Conservation (phyloP, 2,113 vertebrate species). For the Aspiorhynchus laticeps region DNA sequence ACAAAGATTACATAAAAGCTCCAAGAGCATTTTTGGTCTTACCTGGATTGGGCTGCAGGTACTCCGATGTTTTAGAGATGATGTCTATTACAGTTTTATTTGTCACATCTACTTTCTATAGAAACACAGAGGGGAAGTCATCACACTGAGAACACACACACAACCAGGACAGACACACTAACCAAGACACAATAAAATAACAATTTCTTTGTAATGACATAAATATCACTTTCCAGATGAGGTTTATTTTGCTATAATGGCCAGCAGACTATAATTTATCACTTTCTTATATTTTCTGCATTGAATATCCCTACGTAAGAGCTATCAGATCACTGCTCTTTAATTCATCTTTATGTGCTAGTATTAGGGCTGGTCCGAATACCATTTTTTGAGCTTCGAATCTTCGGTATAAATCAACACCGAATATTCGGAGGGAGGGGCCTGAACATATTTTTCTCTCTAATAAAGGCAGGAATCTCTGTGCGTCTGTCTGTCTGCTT, state of each 20-base stretch:
- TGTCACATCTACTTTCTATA: conserved; percentile 96
- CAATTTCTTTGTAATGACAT: neutral
- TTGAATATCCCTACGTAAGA: neutral
- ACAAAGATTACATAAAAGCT: conserved; percentile 6
- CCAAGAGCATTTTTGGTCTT: conserved; percentile 44
- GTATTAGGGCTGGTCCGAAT: too few relatives aligned
- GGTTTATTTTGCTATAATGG: neutral
- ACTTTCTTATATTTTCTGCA: neutral
- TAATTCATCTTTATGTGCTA: neutral
- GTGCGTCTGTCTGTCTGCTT: too few relatives aligned
- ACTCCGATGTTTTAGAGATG: conserved; percentile 94
- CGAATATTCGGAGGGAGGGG: too few relatives aligned
- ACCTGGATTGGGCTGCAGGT: conserved; percentile 98
- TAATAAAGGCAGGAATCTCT: too few relatives aligned
- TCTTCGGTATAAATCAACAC: too few relatives aligned
- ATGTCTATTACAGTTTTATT: conserved; percentile 95
- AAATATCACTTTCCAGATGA: neutral
- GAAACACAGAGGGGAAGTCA: conserved; percentile 54
- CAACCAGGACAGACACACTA: neutral
- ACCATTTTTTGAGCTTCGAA: too few relatives aligned
- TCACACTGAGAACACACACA: neutral
- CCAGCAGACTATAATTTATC: neutral
- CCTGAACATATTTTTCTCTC: too few relatives aligned
- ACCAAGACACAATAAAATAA: neutral
- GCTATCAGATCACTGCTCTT: neutral